Percentiles rank a stretch among this genome's conserved stretches.
Conservation (phyloP, 37 sponge, comb jelly and placozoan species). For the Amphimedon queenslandica region DNA sequence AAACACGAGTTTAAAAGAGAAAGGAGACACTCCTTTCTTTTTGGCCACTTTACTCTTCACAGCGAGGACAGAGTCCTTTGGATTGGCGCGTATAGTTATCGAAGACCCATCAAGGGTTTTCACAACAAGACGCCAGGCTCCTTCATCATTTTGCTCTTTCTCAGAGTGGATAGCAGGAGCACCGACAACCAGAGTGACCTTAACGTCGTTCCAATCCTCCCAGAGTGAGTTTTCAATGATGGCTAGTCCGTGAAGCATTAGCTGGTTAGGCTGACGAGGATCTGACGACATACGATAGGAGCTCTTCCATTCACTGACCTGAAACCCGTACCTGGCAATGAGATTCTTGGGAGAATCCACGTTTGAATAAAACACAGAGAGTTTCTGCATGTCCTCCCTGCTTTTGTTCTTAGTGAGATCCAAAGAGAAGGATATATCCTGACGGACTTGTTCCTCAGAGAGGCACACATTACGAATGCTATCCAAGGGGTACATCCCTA, state of each 20-base stretch:
- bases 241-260: slow-evolving; percentile 75
- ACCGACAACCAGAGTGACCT: slow-evolving; percentile 80
- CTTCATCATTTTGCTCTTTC: slow-evolving; percentile 15
- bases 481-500: slow-evolving; percentile 36
- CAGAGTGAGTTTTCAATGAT: slow-evolving; percentile 78
- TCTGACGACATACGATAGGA: slow-evolving; percentile 66
- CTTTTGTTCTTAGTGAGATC: slow-evolving; percentile 49
- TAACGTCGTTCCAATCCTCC: slow-evolving; percentile 88
- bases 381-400: slow-evolving; percentile 68
- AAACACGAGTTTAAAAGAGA: slow-evolving; percentile 60
- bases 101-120: slow-evolving; percentile 36
- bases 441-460: slow-evolving; percentile 48
- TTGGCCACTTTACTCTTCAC: slow-evolving; percentile 58
- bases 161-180: slow-evolving; percentile 58
- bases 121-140: slow-evolving; percentile 41
- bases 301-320: slow-evolving; percentile 80
- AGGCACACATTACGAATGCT: slow-evolving; percentile 32
- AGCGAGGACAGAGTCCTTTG: slow-evolving; percentile 65
- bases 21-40: slow-evolving; percentile 34
- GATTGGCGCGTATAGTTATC: slow-evolving; percentile 50
- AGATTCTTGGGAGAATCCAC: slow-evolving; percentile 38
- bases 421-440: slow-evolving; percentile 69
- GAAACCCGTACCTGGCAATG: slow-evolving; percentile 64
- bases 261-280: slow-evolving; percentile 33
- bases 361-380: slow-evolving; percentile 75